phyloP scores from a whole-genome alignment of 2,113 vertebrate genomes.

The Podarcis raffonei region DNA sequence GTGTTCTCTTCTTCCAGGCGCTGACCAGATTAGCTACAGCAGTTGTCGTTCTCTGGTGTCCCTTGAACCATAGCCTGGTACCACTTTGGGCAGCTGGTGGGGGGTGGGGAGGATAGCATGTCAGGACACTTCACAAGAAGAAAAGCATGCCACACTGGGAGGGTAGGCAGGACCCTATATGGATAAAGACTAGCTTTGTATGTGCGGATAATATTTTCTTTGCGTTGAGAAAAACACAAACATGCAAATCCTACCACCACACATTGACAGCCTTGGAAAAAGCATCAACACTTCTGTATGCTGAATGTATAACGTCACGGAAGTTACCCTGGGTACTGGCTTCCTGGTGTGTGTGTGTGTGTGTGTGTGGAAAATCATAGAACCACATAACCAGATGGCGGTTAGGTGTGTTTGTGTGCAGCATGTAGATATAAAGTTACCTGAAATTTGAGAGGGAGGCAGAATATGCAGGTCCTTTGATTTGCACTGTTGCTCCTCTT shows the following conservation, averaged over 20 bases:
- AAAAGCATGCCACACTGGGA: too few species aligned
- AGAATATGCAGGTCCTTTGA: background rate
- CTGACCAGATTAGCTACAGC: background rate
- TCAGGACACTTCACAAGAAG: background rate
- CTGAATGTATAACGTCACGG: too few species aligned
- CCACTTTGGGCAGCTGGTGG: background rate
- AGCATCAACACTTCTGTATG: background rate
- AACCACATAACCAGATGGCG: background rate
- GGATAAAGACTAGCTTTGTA: background rate
- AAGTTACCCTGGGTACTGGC: background rate
- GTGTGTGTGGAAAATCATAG: too few species aligned
- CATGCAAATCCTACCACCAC: too few species aligned
- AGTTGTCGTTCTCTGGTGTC: background rate
- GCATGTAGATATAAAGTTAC: background rate
- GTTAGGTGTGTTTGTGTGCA: too few species aligned
- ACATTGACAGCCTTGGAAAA: background rate
- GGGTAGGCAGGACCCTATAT: background rate
- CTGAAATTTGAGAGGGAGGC: background rate
- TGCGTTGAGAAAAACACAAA: background rate
- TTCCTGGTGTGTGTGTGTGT: background rate
- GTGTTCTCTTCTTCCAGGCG: background rate
- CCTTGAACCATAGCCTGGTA: background rate
- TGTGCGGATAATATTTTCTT: background rate
- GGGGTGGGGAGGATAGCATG: background rate
- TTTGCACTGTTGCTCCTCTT: background rate